Base-by-base conservation (phyloP, 2,888 invertebrate genomes). In the Tenthredo livida region DNA sequence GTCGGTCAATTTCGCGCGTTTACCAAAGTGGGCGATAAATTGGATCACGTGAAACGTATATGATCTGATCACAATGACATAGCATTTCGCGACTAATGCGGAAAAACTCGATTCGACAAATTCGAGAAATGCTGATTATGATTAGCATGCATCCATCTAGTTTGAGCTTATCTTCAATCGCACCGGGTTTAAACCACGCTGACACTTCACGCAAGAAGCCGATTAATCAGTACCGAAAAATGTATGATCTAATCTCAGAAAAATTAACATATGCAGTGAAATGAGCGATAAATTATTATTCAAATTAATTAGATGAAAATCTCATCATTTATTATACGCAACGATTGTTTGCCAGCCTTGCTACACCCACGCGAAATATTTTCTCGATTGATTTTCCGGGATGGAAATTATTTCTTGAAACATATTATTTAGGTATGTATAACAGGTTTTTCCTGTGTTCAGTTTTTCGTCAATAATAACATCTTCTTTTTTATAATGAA, bases 121-220 rank as follows among this genome's bases (percentile, higher is more conserved):
- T 67, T 67, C 17, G 2, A 67, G 33, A 33, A 29, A 33, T 6
- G 15, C 12, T 67, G 0, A 67, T 67, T 67, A 67, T 67, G 0
- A 67, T 67, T 67, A 67, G 17, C 67, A 73, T n/a, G 21, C n/a
- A 12, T 10, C n/a, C 10, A 43, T 10, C 61, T 21, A 0, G 61
- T n/a, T 67, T 1, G 25, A 43, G 43, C 33, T 33, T 70, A 70
- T 70, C 70, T 70, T 29, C 1, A n/a, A 37, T 70, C 2, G 2
- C 70, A 37, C 7, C 7, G 70, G 33, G 37, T 12, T 5, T 15
- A 33, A 50, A 12, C 7, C 33, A 10, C 10, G 50, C n/a, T 54
- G 17, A 33, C 33, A 54, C 15, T 54, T 54, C 77, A 77, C 77
- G 77, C 77, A 54, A 77, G n/a, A 77, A 77, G 33, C 0, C n/a